phyloP scores from a whole-genome alignment of 1,140 invertebrate species.

The Ceratina japonica region DNA sequence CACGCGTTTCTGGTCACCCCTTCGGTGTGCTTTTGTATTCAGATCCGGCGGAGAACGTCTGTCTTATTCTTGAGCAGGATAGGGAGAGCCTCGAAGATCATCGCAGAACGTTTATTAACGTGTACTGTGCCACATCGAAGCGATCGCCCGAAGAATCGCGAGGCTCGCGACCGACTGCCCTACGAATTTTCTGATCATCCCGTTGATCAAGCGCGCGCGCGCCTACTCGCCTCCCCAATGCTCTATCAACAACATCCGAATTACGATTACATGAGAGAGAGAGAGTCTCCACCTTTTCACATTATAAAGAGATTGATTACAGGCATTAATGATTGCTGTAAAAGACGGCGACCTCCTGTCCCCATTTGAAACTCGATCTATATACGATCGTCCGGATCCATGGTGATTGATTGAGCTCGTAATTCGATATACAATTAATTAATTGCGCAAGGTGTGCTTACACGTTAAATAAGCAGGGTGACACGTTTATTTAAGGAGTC shows the following conservation, averaged over 20 bases:
- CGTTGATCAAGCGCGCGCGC: not conserved
- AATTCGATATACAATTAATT: no score
- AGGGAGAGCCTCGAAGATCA: not conserved
- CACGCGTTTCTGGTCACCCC: no score
- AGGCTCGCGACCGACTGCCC: slow-evolving; percentile 20
- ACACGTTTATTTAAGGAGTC: no score
- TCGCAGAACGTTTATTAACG: not conserved
- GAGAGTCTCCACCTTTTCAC: no score
- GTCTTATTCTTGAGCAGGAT: not conserved
- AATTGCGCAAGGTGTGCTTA: no score
- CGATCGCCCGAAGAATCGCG: not conserved
- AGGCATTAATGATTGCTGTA: not conserved
- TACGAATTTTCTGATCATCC: slow-evolving; percentile 23
- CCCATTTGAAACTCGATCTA: no score
- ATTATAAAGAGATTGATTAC: not conserved
- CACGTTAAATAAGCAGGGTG: no score
- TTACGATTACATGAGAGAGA: no score
- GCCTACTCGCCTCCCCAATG: not conserved
- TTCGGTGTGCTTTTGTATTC: no score
- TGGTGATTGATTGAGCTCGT: no score
- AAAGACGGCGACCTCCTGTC: no score
- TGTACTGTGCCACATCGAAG: not conserved
- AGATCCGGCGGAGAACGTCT: not conserved
- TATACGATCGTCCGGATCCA: no score
- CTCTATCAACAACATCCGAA: not conserved